These are phyloP conservation scores for Coecobrya sp. DNA, from an alignment of 2,888 invertebrate genomes.

Conservation along the genomic window DNA sequence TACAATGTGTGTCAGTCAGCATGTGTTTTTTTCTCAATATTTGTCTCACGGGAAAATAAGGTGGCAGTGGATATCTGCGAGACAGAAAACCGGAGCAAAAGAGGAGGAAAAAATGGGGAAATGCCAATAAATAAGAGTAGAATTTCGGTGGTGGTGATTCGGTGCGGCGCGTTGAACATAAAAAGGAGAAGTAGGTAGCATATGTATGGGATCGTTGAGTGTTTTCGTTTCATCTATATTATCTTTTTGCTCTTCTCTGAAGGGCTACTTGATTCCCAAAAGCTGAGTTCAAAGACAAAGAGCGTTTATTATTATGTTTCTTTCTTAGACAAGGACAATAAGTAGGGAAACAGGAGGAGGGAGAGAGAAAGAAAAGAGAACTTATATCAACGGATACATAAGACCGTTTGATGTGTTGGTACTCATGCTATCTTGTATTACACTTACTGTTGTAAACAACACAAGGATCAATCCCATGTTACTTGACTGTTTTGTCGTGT, in stretches of 20 bases:
- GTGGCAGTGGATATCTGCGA: slow-evolving; percentile 36
- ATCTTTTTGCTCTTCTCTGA: slow-evolving; percentile 51
- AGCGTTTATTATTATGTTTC: slow-evolving; percentile 43
- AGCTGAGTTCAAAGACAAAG: slow-evolving; percentile 70
- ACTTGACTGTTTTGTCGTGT: slow-evolving; percentile 56
- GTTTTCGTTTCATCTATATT: slow-evolving; percentile 59
- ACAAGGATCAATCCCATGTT: slow-evolving; percentile 65
- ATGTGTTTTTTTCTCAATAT: slow-evolving; percentile 75
- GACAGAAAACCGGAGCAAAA: slow-evolving; percentile 24
- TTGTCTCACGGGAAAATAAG: slow-evolving; percentile 69
- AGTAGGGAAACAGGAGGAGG: background rate
- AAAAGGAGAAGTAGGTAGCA: slow-evolving; percentile 24
- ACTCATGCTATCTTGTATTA: slow-evolving; percentile 9
- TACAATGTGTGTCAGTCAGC: slow-evolving; percentile 72
- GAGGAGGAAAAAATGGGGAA: slow-evolving; percentile 2
- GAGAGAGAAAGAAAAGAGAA: background rate
- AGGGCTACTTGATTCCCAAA: slow-evolving; percentile 58
- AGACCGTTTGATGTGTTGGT: slow-evolving; percentile 28
- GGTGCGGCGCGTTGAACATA: background rate
- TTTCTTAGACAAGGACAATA: slow-evolving; percentile 46
- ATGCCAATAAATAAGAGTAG: slow-evolving; percentile 45
- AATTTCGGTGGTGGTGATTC: slow-evolving; percentile 41
- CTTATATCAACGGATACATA: slow-evolving; percentile 51
- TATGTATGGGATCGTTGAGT: slow-evolving; percentile 48
- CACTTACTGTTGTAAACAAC: slow-evolving; percentile 41